Percentiles rank a stretch among this genome's conserved stretches.
Evolutionary conservation across 2,113 vertebrate genomes (phyloP).

Genomic region (Lampris incognitus): DNA sequence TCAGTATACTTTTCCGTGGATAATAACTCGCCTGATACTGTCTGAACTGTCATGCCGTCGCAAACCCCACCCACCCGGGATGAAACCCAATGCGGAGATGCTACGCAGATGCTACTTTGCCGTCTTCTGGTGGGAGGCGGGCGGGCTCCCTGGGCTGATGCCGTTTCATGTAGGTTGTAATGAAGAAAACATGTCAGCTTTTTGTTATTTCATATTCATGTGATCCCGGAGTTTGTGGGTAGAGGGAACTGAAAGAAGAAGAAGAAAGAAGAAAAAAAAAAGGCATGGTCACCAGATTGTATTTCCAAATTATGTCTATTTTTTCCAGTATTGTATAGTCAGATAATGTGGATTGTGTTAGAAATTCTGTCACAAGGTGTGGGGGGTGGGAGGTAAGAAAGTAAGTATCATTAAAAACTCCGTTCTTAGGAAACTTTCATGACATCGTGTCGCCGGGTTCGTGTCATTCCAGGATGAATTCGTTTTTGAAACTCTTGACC

Average conservation of each 20-base stretch:
- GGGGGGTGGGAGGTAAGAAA: too few relatives aligned
- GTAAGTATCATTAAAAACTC: too few relatives aligned
- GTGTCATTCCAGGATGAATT: too few relatives aligned
- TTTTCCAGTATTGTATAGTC: too few relatives aligned
- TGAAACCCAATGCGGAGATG: too few relatives aligned
- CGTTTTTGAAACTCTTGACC: too few relatives aligned
- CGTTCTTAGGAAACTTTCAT: too few relatives aligned
- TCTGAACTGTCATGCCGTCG: background rate
- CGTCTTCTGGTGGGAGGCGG: background rate
- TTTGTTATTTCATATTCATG: background rate
- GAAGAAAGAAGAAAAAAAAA: background rate
- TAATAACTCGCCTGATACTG: background rate
- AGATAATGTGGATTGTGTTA: too few relatives aligned
- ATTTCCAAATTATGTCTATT: too few relatives aligned
- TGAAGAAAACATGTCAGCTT: slow-evolving; percentile 1
- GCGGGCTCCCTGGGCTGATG: background rate
- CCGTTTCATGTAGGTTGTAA: background rate
- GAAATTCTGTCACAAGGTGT: too few relatives aligned
- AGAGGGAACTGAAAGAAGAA: background rate
- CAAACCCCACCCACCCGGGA: background rate
- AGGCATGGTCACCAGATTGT: background rate
- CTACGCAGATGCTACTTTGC: background rate
- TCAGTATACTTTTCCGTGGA: background rate
- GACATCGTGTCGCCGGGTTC: too few relatives aligned
- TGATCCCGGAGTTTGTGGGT: background rate